These are phyloP conservation scores for Rutilus rutilus DNA, from an alignment of 2,113 vertebrate genomes.

Conservation along the genomic window DNA sequence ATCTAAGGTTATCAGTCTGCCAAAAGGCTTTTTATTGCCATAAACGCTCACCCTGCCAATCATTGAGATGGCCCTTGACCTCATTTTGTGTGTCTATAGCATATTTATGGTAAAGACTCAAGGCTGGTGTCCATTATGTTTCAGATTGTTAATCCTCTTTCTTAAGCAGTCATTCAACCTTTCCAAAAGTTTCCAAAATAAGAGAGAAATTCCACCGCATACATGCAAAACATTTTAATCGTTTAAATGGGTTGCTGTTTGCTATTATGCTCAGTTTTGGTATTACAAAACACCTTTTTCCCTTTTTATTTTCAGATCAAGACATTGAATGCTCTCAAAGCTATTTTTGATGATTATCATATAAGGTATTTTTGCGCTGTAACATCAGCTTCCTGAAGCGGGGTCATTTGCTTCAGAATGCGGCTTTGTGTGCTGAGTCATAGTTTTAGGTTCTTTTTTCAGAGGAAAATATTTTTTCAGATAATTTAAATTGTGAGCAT, in stretches of 20 bases:
- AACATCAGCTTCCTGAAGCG: neutral
- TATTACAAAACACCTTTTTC: neutral
- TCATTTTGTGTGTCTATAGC: neutral
- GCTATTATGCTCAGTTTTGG: neutral
- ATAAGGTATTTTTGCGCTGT: neutral
- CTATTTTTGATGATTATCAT: neutral
- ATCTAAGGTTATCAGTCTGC: neutral
- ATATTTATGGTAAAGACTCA: neutral
- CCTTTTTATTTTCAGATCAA: neutral
- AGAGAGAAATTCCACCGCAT: neutral
- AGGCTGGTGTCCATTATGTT: neutral
- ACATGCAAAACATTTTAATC: neutral
- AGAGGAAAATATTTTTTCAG: neutral
- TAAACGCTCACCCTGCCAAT: constrained; percentile 21
- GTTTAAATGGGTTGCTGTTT: neutral
- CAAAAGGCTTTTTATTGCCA: constrained; percentile 10
- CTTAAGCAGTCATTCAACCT: neutral
- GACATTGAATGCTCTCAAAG: neutral
- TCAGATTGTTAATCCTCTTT: neutral
- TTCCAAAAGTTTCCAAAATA: neutral
- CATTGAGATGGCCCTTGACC: neutral
- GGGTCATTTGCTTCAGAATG: neutral
- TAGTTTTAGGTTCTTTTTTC: neutral
- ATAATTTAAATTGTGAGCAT: constrained; percentile 1
- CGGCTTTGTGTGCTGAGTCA: neutral